Evolutionary conservation across 2,888 invertebrate species (phyloP), one percentile per base, ranked within the genome.

Genomic region (Zonitis immaculata): DNA sequence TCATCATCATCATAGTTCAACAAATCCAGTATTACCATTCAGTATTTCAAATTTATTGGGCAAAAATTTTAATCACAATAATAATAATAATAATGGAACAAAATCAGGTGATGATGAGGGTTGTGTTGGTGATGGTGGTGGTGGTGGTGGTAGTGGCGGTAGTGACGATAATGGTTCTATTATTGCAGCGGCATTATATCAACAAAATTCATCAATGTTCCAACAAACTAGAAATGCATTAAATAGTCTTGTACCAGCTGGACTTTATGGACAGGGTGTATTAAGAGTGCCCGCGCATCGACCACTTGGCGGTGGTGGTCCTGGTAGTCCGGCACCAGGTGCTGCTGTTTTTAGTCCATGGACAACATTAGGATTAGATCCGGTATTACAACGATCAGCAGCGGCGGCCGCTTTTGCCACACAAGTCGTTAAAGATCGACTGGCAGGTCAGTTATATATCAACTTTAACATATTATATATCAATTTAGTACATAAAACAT

Each of bases 261-360:
- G 76, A 46, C 75, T 73, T 79, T 82, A 62, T 77, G 82, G 76
- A 76, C 81, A 78, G 77, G 89, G 89, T 65, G 93, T 90, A 44
- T 84, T 90, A 63, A 80, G 89, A 68, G 90, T 90, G 61, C 91
- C 90, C 46, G 90, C 90, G 52, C 93, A 93, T 71, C 78, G 89
- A 64, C 85, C 85, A 16, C 74, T 81, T 61, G 82, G 82, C 61
- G 82, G 82, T 64, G 18, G 18, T 35, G 80, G 70, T 61, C 71
- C 82, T 35, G 80, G 69, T 1, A 70, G 81, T 43, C 65, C 66
- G 22, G 66, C 66, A 18, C 55, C 64, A 6, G 65, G 66, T 14
- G 64, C 70, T 5, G 63, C 69, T 3, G 73, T 76, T 42, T 77
- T 77, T 61, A 74, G 66, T 52, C 77, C 77, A 4, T 76, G 77